Percentiles rank a stretch among this genome's conserved stretches.
phyloP scores from a whole-genome alignment of 2,888 invertebrate species.

The Ischnura elegans region DNA sequence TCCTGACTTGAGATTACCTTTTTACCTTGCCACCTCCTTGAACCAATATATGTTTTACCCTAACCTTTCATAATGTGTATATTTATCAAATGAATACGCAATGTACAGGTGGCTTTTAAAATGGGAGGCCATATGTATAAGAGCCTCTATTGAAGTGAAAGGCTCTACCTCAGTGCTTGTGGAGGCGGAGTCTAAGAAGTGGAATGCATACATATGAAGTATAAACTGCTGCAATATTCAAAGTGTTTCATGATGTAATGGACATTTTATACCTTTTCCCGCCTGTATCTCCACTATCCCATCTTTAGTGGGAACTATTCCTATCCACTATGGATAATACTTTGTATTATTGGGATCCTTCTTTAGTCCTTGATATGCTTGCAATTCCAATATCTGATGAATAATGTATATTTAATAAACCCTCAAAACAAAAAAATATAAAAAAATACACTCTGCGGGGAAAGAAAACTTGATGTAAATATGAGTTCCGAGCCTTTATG shows the following conservation, averaged over 20 bases:
- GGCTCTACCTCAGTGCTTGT: constrained; percentile 58
- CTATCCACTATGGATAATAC: constrained; percentile 46
- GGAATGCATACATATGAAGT: constrained; percentile 24
- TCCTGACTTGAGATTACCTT: background rate
- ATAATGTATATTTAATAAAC: constrained; percentile 62
- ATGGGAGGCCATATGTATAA: background rate
- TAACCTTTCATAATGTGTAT: constrained; percentile 37
- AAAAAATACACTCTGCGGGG: constrained; percentile 12
- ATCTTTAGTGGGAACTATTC: constrained; percentile 51
- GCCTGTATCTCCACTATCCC: constrained; percentile 31
- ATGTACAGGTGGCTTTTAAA: constrained; percentile 40
- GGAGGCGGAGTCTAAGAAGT: constrained; percentile 49
- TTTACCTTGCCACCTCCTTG: background rate
- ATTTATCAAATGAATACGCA: constrained; percentile 40
- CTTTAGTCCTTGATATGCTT: constrained; percentile 38
- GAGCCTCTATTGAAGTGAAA: constrained; percentile 25
- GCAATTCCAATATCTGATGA: constrained; percentile 42
- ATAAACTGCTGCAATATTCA: constrained; percentile 57
- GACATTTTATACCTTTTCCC: constrained; percentile 58
- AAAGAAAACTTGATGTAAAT: constrained; percentile 57
- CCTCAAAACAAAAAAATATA: constrained; percentile 14
- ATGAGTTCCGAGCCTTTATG: constrained; percentile 61
- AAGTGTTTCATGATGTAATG: constrained; percentile 54
- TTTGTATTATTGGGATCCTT: constrained; percentile 55
- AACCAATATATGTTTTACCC: background rate